A percentile compares a stretch with the other conserved stretches of the same genome.
Conservation (phyloP, 2,888 invertebrate genomes). For the Trissonchulus latispiculum region DNA sequence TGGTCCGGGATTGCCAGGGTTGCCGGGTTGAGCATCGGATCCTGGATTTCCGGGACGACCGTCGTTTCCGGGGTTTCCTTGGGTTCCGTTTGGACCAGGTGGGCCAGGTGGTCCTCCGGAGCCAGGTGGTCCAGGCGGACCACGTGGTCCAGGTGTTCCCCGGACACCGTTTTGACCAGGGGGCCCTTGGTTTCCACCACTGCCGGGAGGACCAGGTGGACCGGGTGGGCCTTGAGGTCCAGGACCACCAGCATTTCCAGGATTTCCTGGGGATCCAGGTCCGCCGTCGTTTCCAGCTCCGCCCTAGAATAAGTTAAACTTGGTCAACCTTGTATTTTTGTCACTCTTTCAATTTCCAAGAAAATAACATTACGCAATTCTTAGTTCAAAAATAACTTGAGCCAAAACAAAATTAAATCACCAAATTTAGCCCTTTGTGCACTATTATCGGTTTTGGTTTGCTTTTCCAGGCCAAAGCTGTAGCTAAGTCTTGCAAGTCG, state of each 20-base stretch:
- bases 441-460: too few relatives aligned
- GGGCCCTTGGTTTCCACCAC: background rate
- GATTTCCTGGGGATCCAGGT: conserved; percentile 25
- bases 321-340: too few relatives aligned
- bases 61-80: background rate
- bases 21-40: background rate
- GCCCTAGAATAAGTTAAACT: too few relatives aligned
- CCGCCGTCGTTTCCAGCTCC: too few relatives aligned
- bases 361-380: too few relatives aligned
- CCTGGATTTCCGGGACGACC: background rate
- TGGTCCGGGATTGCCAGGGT: background rate
- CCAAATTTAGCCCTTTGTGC: too few relatives aligned
- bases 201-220: conserved; percentile 31
- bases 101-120: background rate
- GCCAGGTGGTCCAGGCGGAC: conserved; percentile 10
- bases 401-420: too few relatives aligned
- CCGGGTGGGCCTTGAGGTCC: conserved; percentile 37
- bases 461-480: too few relatives aligned
- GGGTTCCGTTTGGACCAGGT: background rate
- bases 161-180: conserved; percentile 11
- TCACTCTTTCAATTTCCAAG: too few relatives aligned
- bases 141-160: background rate
- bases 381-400: too few relatives aligned
- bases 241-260: conserved; percentile 31
- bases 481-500: too few relatives aligned